Evolutionary conservation across 2,888 invertebrate species (phyloP).

Genomic region (Augochlorella aurata): DNA sequence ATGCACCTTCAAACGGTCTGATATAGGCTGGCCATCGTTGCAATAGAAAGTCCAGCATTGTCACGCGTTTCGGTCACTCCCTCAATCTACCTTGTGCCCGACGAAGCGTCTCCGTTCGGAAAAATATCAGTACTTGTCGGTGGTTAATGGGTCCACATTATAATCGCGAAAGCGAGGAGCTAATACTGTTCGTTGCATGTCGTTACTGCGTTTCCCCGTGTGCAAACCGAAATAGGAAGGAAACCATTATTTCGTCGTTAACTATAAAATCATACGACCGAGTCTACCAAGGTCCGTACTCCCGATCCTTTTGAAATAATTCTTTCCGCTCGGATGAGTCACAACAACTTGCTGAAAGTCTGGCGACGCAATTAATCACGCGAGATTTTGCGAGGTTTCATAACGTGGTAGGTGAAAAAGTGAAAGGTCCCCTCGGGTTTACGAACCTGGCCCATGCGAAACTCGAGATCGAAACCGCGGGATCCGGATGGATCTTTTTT

Average conservation of each 20-base stretch:
- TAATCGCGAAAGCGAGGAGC: slow-evolving; percentile 39
- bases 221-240: slow-evolving; percentile 13
- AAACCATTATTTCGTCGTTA: neutral
- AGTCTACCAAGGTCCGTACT: neutral
- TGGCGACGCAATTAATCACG: slow-evolving; percentile 10
- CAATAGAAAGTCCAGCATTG: slow-evolving; percentile 34
- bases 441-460: neutral
- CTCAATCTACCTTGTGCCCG: slow-evolving; percentile 4
- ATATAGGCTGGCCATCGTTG: neutral
- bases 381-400: slow-evolving; percentile 23
- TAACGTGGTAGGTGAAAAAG: slow-evolving; percentile 33
- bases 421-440: slow-evolving; percentile 32
- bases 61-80: slow-evolving; percentile 16
- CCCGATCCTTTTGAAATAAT: neutral
- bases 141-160: slow-evolving; percentile 24
- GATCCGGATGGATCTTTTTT: neutral
- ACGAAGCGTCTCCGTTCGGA: slow-evolving; percentile 8
- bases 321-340: neutral
- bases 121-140: slow-evolving; percentile 36
- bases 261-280: slow-evolving; percentile 9
- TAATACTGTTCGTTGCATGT: slow-evolving; percentile 29
- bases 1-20: neutral
- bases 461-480: slow-evolving; percentile 19
- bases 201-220: slow-evolving; percentile 5
- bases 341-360: too few relatives aligned